Percentiles rank a stretch among this genome's conserved stretches.
Conservation (phyloP, 2,797 vertebrate species). For the Takifugu rubripes region DNA sequence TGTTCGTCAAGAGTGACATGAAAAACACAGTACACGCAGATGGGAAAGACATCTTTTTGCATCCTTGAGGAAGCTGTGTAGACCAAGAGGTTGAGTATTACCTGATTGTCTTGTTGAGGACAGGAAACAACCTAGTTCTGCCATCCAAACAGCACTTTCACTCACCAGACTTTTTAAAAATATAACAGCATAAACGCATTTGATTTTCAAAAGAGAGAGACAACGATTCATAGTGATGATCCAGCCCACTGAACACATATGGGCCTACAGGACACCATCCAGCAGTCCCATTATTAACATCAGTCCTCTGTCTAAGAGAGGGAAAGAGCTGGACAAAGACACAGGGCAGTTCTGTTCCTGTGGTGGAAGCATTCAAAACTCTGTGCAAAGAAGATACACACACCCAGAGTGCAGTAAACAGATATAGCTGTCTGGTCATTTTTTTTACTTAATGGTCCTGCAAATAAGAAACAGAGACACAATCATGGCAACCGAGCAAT, state of each 20-base stretch:
- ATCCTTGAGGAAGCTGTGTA: neutral
- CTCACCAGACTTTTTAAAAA: conserved; percentile 24
- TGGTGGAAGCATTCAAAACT: conserved; percentile 19
- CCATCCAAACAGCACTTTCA: conserved; percentile 28
- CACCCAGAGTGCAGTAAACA: conserved; percentile 25
- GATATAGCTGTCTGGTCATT: conserved; percentile 10
- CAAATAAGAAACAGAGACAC: conserved; percentile 44
- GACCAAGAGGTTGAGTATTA: conserved; percentile 5
- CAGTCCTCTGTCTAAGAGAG: conserved; percentile 35
- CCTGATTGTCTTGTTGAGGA: conserved; percentile 1
- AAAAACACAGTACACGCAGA: neutral
- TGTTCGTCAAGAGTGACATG: neutral
- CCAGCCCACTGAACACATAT: conserved; percentile 50
- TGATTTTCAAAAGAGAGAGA: conserved; percentile 52
- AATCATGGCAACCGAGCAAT: conserved; percentile 8
- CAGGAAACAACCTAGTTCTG: conserved; percentile 7
- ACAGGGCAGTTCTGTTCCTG: conserved; percentile 14
- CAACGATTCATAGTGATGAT: conserved; percentile 49
- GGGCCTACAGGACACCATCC: conserved; percentile 42
- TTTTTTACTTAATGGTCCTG: conserved; percentile 26
- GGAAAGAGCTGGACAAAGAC: conserved; percentile 22
- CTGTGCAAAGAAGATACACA: conserved; percentile 22
- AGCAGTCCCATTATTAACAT: conserved; percentile 53
- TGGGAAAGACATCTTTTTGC: neutral
- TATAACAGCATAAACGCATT: conserved; percentile 35